Base-by-base conservation (phyloP, 2,113 vertebrate species). In the Chauna torquata region DNA sequence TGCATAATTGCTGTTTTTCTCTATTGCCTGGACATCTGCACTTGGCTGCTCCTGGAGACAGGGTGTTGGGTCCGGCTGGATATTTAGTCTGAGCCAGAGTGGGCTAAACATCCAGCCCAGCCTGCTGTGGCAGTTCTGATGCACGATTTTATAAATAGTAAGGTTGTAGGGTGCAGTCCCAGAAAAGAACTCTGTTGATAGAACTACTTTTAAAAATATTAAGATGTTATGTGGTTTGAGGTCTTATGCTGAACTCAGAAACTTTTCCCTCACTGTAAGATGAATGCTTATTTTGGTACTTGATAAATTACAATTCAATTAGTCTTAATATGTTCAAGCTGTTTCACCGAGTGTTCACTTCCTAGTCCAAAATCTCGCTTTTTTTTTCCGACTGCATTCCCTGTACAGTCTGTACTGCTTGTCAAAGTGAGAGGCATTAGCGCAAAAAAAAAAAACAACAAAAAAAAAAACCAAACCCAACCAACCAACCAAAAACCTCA, bases 291-390 rank as follows among this genome's bases (percentile, higher is more conserved):
- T 91, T 75, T 95, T 96, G 83, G 36, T 81, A 58, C 36, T 58
- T 94, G 69, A 87, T 91, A 70, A 92, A 86, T 86, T 84, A 50
- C 27, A 71, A 16, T 82, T 92, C 70, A 82, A 87, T 84, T 75
- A 4, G 2, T 80, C 82, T 88, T 95, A 94, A 81, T 91, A 42
- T 52, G 27, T 92, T 93, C 74, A 77, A 61, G 36, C 44, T 94
- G 38, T 72, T 91, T 91, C 38, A 66, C 49, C 82, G 57, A 71
- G 61, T 84, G 27, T 66, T 94, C 42, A 42, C 2, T 75, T 84
- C 23, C 45, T 79, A 55, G 15, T 55, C 9, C 15, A 72, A 34
- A 82, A 16, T 45, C 32, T 90, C 30, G 24, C 23, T 49, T 55
- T 57, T 77, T 57, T 45, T 55, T 81, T 9, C 44, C 79, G 44